phyloP scores from a whole-genome alignment of 92 coral and sea anemone species.

The Epizoanthus illoricatus region DNA sequence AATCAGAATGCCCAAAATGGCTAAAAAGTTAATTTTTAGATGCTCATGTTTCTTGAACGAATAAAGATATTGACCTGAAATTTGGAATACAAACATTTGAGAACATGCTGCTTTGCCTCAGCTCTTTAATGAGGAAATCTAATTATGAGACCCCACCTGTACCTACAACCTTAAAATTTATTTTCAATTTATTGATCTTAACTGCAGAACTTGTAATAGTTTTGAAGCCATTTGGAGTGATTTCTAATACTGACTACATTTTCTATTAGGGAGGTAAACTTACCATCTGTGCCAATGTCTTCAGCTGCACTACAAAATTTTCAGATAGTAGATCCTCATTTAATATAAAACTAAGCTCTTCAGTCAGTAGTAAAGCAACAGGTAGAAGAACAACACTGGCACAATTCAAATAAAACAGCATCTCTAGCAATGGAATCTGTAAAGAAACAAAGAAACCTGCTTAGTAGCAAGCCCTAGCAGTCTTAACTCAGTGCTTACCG shows the following conservation, averaged over 20 bases:
- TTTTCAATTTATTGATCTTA: no score
- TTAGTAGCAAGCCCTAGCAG: neutral
- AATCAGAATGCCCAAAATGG: no score
- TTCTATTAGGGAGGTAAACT: neutral
- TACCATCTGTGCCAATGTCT: neutral
- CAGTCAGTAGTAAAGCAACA: constrained; percentile 18
- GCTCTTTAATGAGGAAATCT: no score
- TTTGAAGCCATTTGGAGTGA: neutral
- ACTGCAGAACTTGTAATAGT: no score
- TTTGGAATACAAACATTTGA: no score
- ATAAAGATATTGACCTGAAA: no score
- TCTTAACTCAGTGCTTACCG: neutral
- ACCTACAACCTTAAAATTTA: no score
- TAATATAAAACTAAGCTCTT: constrained; percentile 4
- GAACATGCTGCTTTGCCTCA: no score
- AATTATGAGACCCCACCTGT: no score
- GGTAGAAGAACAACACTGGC: constrained; percentile 12
- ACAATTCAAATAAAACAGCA: constrained; percentile 18
- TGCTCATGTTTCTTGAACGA: no score
- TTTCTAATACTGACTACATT: neutral
- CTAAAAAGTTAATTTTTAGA: no score
- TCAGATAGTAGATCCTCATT: neutral
- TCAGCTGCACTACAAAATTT: neutral
- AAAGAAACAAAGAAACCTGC: constrained; percentile 2
- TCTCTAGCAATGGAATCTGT: no score